Evolutionary conservation across 1,140 invertebrate species (phyloP).

Genomic region (Caenorhabditis latens): DNA sequence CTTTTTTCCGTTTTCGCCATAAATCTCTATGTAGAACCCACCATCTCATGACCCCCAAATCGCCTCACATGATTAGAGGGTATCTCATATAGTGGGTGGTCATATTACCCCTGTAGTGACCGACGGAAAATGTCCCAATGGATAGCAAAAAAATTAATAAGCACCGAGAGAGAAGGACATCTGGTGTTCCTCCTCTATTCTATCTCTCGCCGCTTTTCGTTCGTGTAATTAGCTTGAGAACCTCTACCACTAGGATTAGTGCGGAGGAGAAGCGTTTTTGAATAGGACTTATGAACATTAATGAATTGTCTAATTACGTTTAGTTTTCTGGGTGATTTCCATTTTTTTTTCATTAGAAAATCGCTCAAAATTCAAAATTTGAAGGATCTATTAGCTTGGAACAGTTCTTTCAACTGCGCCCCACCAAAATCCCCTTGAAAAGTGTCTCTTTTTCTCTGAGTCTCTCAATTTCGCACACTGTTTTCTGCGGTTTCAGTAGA

Average conservation of each 20-base stretch:
- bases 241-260: not conserved
- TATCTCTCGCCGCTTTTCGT: not conserved
- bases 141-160: constrained; percentile 34
- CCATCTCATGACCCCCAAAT: constrained; percentile 4
- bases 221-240: constrained; percentile 44
- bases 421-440: too few species aligned
- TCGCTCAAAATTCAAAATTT: not conserved
- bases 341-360: not conserved
- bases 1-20: too few species aligned
- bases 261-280: not conserved
- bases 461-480: too few species aligned
- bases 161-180: constrained; percentile 41
- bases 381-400: too few species aligned
- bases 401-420: too few species aligned
- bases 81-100: not conserved
- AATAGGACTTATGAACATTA: too few species aligned
- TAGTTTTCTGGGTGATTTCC: too few species aligned
- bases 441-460: too few species aligned
- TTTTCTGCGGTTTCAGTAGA: too few species aligned
- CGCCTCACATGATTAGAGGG: not conserved
- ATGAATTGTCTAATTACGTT: too few species aligned
- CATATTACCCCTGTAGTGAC: too few species aligned
- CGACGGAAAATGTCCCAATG: not conserved
- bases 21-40: too few species aligned
- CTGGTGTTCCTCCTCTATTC: not conserved